Base-by-base conservation (phyloP, 2,888 invertebrate species). In the Cephalotes varians region DNA sequence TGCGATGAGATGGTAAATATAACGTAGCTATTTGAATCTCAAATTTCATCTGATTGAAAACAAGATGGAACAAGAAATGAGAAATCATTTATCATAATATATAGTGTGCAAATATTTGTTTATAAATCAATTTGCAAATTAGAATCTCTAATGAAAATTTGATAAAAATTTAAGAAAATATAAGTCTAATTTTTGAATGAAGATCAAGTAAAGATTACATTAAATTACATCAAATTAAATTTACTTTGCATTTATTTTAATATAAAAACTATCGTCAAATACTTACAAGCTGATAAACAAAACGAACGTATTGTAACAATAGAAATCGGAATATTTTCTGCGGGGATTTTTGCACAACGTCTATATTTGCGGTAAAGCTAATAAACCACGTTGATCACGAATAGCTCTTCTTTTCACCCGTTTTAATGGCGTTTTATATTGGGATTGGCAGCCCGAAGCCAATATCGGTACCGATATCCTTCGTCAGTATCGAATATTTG, bases 341-440 rank as follows among this genome's bases (percentile, higher is more conserved):
- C 56, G 34, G 9, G 18, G 9, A 79, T 79, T 79, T 79, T 79
- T 69, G 44, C 56, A 56, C 69, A 79, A 56, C 18, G 7, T 18
- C 4, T 79, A 34, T 44, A 18, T 69, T 79, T 56, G 54, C 40
- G 47, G 18, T 40, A n/a, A 56, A 47, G 77, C 77, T 86, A 87
- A 87, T 87, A 87, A 87, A 85, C 67, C 73, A 25, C n/a, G 7
- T 37, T 25, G 69, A 28, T 64, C 73, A 31, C 31, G 31, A 5
- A 56, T 69, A 54, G 31, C 28, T 64, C 65, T 81, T 82, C 82
- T 80, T 74, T 81, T 80, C 77, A 79, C 76, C 54, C 69, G 34
- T 65, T 87, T 86, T 84, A 88, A 84, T 86, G 81, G 69, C 84
- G 72, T 84, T 84, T 80, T 85, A 82, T 80, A 85, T 87, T 82